Evolutionary conservation across 1,140 invertebrate species (phyloP).

Genomic region (Tetramorium simillimum): DNA sequence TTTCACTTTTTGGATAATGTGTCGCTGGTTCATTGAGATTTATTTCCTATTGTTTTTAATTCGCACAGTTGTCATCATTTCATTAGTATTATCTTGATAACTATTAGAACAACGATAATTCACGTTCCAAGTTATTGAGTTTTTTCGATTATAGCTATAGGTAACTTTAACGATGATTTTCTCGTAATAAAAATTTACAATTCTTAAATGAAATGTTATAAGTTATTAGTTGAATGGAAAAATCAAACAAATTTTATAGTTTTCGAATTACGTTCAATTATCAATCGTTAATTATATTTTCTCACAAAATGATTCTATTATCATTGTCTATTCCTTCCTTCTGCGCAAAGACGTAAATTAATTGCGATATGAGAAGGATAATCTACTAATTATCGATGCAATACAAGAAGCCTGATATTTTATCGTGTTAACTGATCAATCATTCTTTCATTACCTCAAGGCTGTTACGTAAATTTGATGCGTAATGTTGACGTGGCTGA

Average conservation of each 20-base stretch:
- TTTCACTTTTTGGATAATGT: background rate
- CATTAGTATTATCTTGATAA: background rate
- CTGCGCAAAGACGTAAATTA: background rate
- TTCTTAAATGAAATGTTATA: background rate
- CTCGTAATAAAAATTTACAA: slow-evolving; percentile 10
- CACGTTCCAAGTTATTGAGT: background rate
- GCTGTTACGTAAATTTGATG: slow-evolving; percentile 19
- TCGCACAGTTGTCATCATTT: background rate
- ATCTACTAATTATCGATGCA: background rate
- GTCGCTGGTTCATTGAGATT: background rate
- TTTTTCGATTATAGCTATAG: background rate
- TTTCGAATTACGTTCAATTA: background rate
- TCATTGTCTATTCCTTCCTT: background rate
- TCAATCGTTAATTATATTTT: background rate
- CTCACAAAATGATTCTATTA: background rate
- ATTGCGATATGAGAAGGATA: background rate
- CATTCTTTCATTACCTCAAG: background rate
- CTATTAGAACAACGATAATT: background rate
- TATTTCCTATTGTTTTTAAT: background rate
- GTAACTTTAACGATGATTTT: background rate
- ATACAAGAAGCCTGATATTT: background rate
- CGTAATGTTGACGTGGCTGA: background rate
- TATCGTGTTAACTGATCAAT: slow-evolving; percentile 3
- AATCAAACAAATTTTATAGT: background rate
- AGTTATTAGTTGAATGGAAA: background rate